Base-by-base conservation (phyloP, 2,113 vertebrate species). In the Pseudolaguvia tuberculata region DNA sequence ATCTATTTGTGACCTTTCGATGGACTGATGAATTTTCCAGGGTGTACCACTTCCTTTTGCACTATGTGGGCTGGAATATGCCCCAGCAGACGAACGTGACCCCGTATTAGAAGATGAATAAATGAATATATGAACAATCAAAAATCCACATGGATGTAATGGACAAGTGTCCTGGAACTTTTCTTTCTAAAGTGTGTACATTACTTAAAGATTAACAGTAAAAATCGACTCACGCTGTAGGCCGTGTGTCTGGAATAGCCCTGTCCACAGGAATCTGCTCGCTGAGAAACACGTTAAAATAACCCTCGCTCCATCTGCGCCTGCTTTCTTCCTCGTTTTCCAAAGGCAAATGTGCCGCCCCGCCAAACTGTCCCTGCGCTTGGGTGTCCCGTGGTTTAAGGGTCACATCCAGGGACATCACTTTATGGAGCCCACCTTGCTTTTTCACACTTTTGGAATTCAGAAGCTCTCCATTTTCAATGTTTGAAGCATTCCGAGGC, bases 211-310 rank as follows among this genome's bases (percentile, higher is more conserved):
- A 42, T 20, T 20, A 11, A 11, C 2, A 62, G 20, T 45, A 58
- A 15, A 42, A 18, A 17, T 58, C 21, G 31, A 87, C 95, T 97
- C 92, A 99, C 97, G 85, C 88, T 4, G 83, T 70, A 2, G 97
- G 97, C 78, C 97, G 93, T 81, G 95, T 97, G 84, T 99, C 97
- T 0, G 90, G 84, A 15, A 99, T 73, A 72, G 93, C 94, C 56
- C 97, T 88, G 83, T 99, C 96, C 72, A 97, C 77, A 0, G 97
- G 96, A 78, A 99, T 99, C 87, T 93, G 50, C 11, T 99, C 94
- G 1, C 96, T 99, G 82, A 98, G 91, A 85, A 93, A 96, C 82
- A 98, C 97, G 0, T 99, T 99, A 71, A 99, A 99, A 73, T 94
- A 89, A 11, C 97, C 97, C 85, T 99, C 97, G 1, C 91, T 91